Evolutionary conservation across 2,888 invertebrate genomes (phyloP).

Genomic region (Tupiocoris notatus): DNA sequence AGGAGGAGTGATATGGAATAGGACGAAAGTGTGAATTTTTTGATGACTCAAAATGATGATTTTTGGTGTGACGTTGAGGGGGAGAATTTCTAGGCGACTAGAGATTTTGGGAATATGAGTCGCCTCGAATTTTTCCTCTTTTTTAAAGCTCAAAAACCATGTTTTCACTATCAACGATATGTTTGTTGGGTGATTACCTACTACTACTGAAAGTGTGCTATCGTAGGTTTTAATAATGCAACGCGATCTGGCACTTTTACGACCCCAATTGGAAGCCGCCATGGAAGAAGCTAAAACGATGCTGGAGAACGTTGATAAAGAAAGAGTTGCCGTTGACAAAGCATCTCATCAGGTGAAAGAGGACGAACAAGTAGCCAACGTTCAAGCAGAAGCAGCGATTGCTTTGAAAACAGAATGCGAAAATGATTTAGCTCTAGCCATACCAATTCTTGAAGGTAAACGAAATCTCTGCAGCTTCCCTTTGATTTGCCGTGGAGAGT

Average conservation of each 20-base stretch:
- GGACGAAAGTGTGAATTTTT: too few species aligned
- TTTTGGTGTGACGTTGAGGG: too few species aligned
- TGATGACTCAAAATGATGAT: too few species aligned
- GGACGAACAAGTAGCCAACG: slow-evolving; percentile 84
- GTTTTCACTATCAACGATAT: background rate
- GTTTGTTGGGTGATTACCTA: too few species aligned
- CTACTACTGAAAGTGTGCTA: background rate
- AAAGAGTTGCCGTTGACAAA: slow-evolving; percentile 68
- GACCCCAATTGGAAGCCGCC: slow-evolving; percentile 72
- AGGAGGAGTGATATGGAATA: too few species aligned
- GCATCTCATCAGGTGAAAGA: slow-evolving; percentile 76
- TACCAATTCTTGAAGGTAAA: slow-evolving; percentile 53
- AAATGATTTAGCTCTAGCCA: slow-evolving; percentile 83
- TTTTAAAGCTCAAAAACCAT: background rate
- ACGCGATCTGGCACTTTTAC: slow-evolving; percentile 67
- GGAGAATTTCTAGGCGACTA: too few species aligned
- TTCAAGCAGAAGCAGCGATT: slow-evolving; percentile 80
- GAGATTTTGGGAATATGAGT: too few species aligned
- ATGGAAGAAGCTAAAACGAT: slow-evolving; percentile 71
- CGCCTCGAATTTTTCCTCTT: background rate
- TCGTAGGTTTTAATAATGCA: slow-evolving; percentile 71
- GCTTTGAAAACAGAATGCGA: slow-evolving; percentile 86
- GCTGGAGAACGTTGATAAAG: slow-evolving; percentile 69
- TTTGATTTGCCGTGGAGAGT: too few species aligned
- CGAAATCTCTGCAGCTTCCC: too few species aligned